These are phyloP conservation scores for Mesaphorura yosii DNA, from an alignment of 1,140 invertebrate genomes.

Conservation along the genomic window DNA sequence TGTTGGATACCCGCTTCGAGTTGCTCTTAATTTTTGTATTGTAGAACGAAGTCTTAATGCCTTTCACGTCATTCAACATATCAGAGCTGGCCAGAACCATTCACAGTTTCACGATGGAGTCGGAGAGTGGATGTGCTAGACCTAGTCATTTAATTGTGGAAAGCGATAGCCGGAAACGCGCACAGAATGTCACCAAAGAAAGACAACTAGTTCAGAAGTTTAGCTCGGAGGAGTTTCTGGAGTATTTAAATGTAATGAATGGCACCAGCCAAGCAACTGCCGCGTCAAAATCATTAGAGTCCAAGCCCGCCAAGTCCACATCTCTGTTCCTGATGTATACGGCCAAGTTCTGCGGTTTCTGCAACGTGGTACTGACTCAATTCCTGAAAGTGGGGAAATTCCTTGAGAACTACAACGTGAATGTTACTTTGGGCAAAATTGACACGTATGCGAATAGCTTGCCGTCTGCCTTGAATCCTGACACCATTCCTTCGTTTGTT, in stretches of 20 bases:
- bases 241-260: too few relatives aligned
- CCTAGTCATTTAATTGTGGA: not conserved
- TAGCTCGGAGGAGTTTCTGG: conserved; percentile 5
- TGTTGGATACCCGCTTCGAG: too few relatives aligned
- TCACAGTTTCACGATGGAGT: conserved; percentile 15
- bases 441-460: conserved; percentile 24
- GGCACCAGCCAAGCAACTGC: too few relatives aligned
- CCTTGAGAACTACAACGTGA: conserved; percentile 12
- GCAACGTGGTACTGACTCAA: conserved; percentile 20
- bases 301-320: not conserved
- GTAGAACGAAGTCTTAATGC: conserved; percentile 25
- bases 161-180: not conserved
- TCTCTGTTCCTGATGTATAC: conserved; percentile 25
- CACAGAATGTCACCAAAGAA: not conserved
- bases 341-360: conserved; percentile 28
- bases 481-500: conserved; percentile 25
- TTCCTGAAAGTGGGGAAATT: conserved; percentile 22
- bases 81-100: conserved; percentile 24
- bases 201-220: conserved; percentile 4
- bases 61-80: conserved; percentile 23
- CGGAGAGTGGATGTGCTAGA: conserved; percentile 11
- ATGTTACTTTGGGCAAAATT: conserved; percentile 23
- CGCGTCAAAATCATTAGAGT: too few relatives aligned
- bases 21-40: too few relatives aligned
- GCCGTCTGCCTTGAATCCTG: conserved; percentile 13